A percentile compares a stretch with the other conserved stretches of the same genome.
Conservation (phyloP, 2,888 invertebrate genomes). For the Galerucella nymphaeae region DNA sequence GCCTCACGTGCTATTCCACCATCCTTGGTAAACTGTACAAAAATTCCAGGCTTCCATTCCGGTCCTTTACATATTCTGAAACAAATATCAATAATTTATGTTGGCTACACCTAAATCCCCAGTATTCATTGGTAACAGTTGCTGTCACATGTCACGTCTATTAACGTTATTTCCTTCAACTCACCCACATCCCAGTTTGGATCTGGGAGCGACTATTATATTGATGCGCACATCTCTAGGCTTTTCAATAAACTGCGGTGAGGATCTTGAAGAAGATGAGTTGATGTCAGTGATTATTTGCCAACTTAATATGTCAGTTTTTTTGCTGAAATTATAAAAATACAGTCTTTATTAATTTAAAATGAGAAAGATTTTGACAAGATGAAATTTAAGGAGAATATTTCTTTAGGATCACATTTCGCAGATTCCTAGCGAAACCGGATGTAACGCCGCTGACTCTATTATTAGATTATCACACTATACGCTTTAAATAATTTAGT, state of each 20-base stretch:
- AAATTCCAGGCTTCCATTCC: conserved; percentile 88
- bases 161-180: conserved; percentile 47
- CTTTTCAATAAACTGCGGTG: conserved; percentile 68
- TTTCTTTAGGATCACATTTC: too few species aligned
- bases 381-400: too few species aligned
- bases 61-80: conserved; percentile 85
- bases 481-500: not conserved
- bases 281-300: conserved; percentile 75
- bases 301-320: conserved; percentile 84
- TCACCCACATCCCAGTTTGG: conserved; percentile 87
- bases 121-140: conserved; percentile 4
- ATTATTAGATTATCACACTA: not conserved
- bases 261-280: conserved; percentile 69
- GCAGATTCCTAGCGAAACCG: too few species aligned
- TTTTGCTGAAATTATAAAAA: conserved; percentile 68
- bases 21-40: conserved; percentile 89
- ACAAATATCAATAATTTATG: conserved; percentile 10
- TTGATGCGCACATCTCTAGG: conserved; percentile 78
- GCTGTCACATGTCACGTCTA: not conserved
- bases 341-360: not conserved
- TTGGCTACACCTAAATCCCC: too few species aligned
- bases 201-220: conserved; percentile 83
- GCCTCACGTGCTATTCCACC: conserved; percentile 89
- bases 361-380: too few species aligned
- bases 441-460: not conserved